A percentile compares a stretch with the other conserved stretches of the same genome.
Evolutionary conservation across 2,797 vertebrate species (phyloP).

Genomic region (Alectoris magna): DNA sequence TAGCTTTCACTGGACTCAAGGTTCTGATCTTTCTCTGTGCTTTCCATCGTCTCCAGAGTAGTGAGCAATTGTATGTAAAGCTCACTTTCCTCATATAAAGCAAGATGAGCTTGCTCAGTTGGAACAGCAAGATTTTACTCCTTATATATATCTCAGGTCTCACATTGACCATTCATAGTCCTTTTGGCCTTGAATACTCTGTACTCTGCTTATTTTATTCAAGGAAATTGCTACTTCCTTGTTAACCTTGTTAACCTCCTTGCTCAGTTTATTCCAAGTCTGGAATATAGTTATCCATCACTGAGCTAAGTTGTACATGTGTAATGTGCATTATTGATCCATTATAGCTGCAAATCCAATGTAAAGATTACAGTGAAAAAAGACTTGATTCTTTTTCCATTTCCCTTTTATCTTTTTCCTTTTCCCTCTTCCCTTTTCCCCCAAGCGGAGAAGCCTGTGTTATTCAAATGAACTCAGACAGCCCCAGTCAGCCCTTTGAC

Average conservation of each 20-base stretch:
- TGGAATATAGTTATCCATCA: not conserved
- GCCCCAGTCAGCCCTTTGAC: constrained; percentile 69
- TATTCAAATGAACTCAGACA: constrained; percentile 75
- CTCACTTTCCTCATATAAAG: not conserved
- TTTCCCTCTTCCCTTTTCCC: not conserved
- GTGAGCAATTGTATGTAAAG: not conserved
- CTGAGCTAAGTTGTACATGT: not conserved
- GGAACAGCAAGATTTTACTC: not conserved
- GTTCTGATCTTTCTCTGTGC: not conserved
- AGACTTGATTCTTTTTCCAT: not conserved
- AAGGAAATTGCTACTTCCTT: not conserved
- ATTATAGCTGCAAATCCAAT: constrained; percentile 55
- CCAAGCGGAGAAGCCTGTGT: constrained; percentile 43
- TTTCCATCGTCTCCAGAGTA: not conserved
- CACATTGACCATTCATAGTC: fast-evolving
- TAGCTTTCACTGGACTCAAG: fast-evolving
- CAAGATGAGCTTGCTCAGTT: not conserved
- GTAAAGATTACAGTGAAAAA: constrained; percentile 40
- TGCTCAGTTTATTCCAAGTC: not conserved
- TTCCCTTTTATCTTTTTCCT: not conserved
- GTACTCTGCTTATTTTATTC: not conserved
- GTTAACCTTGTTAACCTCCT: not conserved
- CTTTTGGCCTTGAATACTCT: not conserved
- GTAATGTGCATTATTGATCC: not conserved
- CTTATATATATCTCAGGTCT: not conserved